A percentile compares a stretch with the other conserved stretches of the same genome.
Evolutionary conservation across 1,140 invertebrate species (phyloP).

Genomic region (Brachionus rubens): DNA sequence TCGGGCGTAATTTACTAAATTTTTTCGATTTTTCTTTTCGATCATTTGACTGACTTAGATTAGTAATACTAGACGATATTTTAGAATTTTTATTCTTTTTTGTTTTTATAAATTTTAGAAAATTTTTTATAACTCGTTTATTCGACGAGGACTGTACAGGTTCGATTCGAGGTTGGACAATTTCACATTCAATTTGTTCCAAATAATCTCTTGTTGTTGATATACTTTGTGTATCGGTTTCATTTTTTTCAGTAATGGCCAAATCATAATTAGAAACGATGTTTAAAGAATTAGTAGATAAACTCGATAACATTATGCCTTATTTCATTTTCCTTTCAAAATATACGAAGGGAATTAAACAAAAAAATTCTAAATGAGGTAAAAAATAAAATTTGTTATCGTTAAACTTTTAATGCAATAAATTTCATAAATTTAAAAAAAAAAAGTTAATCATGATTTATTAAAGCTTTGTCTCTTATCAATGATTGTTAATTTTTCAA

Average conservation of each 20-base stretch:
- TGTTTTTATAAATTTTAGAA: slow-evolving; percentile 19
- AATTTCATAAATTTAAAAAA: not conserved
- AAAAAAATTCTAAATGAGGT: too few relatives aligned
- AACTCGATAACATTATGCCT: not conserved
- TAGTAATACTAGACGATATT: slow-evolving; percentile 19
- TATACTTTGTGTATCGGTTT: not conserved
- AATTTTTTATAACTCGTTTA: slow-evolving; percentile 6
- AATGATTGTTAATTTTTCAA: too few relatives aligned
- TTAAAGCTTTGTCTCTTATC: too few relatives aligned
- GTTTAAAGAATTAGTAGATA: slow-evolving; percentile 3
- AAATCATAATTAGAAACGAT: slow-evolving; percentile 14
- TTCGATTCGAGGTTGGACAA: not conserved
- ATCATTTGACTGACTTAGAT: not conserved
- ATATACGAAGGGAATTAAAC: not conserved
- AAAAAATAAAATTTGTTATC: too few relatives aligned
- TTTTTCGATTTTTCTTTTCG: not conserved
- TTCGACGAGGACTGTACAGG: not conserved
- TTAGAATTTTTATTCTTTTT: not conserved
- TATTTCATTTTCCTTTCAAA: slow-evolving; percentile 3
- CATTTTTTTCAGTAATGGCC: not conserved
- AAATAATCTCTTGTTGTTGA: not conserved
- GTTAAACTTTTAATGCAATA: not conserved
- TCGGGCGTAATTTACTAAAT: slow-evolving; percentile 19
- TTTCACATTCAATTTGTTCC: too few relatives aligned
- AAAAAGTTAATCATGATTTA: too few relatives aligned